Evolutionary conservation across 2,888 invertebrate genomes (phyloP).

Genomic region (Boloria selene): DNA sequence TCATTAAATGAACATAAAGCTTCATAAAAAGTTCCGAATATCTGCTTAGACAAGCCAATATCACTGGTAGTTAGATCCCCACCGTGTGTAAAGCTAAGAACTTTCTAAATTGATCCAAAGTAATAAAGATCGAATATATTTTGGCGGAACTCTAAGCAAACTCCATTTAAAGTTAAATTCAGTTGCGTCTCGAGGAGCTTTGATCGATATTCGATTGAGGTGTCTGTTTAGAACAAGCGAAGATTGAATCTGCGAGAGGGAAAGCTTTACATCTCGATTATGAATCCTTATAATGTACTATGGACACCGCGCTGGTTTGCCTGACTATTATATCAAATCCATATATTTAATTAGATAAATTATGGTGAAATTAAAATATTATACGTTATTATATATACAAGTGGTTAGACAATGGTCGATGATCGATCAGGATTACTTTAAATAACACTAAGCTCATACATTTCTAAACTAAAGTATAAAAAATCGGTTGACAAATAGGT

Average conservation of each 20-base stretch:
- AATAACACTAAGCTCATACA: too few species aligned
- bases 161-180: conserved; percentile 38
- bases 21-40: conserved; percentile 8
- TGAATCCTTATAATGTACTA: not conserved
- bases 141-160: conserved; percentile 26
- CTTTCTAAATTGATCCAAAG: conserved; percentile 39
- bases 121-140: conserved; percentile 37
- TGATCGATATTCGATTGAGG: conserved; percentile 34
- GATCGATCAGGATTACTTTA: too few species aligned
- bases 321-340: too few species aligned
- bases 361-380: too few species aligned
- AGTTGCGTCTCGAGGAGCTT: conserved; percentile 22
- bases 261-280: not conserved
- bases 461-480: too few species aligned
- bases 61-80: conserved; percentile 32
- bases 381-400: too few species aligned
- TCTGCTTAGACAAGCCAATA: conserved; percentile 16
- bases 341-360: too few species aligned
- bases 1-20: too few species aligned
- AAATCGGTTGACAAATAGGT: too few species aligned
- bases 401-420: too few species aligned
- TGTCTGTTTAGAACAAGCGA: conserved; percentile 9
- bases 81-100: conserved; percentile 41
- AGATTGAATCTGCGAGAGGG: not conserved
- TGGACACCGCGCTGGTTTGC: too few species aligned